Conservation (phyloP, 2,797 vertebrate genomes). For the Alauda arvensis region DNA sequence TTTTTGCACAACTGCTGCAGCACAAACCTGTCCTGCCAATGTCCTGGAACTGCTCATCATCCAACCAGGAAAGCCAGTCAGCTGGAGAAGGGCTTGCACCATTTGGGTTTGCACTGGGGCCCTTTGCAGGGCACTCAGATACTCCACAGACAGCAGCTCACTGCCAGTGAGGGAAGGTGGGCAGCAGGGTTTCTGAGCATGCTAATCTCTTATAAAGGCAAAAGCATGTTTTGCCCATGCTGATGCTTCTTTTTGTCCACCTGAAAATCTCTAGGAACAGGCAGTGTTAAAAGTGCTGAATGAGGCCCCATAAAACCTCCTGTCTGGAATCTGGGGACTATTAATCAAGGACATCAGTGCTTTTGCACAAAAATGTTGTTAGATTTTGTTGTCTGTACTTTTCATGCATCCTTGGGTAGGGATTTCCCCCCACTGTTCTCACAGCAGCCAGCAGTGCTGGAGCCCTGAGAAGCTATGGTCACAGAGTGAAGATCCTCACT, state of each 20-base stretch:
- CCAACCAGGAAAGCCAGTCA: background rate
- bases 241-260: background rate
- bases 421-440: background rate
- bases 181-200: background rate
- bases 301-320: background rate
- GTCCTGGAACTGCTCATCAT: background rate
- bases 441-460: background rate
- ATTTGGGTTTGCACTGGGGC: background rate
- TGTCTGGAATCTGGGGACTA: background rate
- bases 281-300: background rate
- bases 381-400: background rate
- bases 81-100: background rate
- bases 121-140: background rate
- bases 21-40: fast-evolving
- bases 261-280: background rate
- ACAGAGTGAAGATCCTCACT: background rate
- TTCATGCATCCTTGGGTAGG: background rate
- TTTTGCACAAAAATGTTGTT: background rate
- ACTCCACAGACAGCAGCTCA: background rate
- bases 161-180: too few species aligned
- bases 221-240: background rate
- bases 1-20: background rate
- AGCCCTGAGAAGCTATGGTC: background rate
- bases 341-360: background rate
- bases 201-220: background rate